These are phyloP conservation scores for Penaeus japonicus DNA, from an alignment of 1,140 invertebrate species.

Conservation along the genomic window DNA sequence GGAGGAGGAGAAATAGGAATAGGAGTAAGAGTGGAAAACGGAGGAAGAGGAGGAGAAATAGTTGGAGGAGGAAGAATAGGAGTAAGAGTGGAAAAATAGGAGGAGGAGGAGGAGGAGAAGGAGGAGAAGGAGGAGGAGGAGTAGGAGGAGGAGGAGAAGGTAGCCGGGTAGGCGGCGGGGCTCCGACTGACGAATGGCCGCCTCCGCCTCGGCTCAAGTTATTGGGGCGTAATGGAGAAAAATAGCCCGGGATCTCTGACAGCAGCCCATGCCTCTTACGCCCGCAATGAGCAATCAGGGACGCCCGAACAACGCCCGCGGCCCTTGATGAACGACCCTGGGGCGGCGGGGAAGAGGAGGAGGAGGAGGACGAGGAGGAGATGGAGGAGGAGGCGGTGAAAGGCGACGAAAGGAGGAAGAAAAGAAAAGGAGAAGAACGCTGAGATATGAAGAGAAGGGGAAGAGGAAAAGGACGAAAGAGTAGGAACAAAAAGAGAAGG, in stretches of 20 bases:
- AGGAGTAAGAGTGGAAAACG: background rate
- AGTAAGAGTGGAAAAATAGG: background rate
- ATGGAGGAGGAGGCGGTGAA: background rate
- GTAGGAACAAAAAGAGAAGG: too few relatives aligned
- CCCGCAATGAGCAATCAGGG: constrained; percentile 53
- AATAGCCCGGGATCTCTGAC: constrained; percentile 13
- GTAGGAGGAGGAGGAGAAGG: background rate
- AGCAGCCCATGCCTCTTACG: constrained; percentile 42
- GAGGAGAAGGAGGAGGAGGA: background rate
- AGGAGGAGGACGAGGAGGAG: background rate
- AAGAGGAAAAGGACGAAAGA: too few relatives aligned
- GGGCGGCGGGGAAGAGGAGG: background rate
- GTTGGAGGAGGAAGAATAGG: background rate
- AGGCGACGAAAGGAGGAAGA: too few relatives aligned
- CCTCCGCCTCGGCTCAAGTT: constrained; percentile 8
- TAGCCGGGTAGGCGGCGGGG: background rate
- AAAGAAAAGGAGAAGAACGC: too few relatives aligned
- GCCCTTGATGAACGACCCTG: constrained; percentile 1
- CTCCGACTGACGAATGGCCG: constrained; percentile 13
- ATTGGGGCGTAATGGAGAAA: constrained; percentile 47
- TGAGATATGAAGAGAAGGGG: too few relatives aligned
- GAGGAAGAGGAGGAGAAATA: background rate
- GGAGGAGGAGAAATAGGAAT: background rate
- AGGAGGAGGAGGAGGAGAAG: background rate
- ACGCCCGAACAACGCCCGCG: constrained; percentile 9